phyloP scores from a whole-genome alignment of 2,113 vertebrate genomes.

The Opisthocomus hoazin region DNA sequence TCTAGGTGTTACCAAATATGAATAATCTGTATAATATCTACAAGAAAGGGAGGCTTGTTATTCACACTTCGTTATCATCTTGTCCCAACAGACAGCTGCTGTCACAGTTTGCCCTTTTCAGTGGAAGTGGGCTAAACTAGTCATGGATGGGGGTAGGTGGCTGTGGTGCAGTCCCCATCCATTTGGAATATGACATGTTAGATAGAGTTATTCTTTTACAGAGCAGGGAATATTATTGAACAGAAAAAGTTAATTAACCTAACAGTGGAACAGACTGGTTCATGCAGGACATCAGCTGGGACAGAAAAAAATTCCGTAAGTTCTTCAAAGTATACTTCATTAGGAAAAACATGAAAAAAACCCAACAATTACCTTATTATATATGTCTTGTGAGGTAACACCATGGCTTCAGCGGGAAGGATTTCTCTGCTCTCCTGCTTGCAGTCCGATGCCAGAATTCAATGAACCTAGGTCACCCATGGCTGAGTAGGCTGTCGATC shows the following conservation, averaged over 20 bases:
- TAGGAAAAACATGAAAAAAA: background rate
- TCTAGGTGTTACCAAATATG: slow-evolving; percentile 25
- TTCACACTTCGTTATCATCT: slow-evolving; percentile 51
- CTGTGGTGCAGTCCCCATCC: background rate
- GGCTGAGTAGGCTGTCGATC: background rate
- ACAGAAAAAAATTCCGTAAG: background rate
- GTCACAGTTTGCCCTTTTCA: slow-evolving; percentile 60
- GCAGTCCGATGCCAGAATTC: background rate
- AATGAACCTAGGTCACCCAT: background rate
- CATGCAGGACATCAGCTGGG: background rate
- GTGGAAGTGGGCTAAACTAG: slow-evolving; percentile 42
- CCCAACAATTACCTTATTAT: background rate
- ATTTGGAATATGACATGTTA: background rate
- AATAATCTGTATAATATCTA: slow-evolving; percentile 56
- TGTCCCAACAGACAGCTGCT: slow-evolving; percentile 52
- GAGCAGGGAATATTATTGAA: background rate
- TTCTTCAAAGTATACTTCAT: background rate
- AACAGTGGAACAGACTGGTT: background rate
- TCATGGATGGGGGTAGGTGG: background rate
- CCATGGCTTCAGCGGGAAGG: background rate
- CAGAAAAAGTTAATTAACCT: background rate
- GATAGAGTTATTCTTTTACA: background rate
- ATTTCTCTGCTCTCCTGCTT: background rate
- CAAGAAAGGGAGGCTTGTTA: slow-evolving; percentile 30
- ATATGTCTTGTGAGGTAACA: background rate